phyloP scores from a whole-genome alignment of 2,113 vertebrate genomes.

The Chunga burmeisteri region DNA sequence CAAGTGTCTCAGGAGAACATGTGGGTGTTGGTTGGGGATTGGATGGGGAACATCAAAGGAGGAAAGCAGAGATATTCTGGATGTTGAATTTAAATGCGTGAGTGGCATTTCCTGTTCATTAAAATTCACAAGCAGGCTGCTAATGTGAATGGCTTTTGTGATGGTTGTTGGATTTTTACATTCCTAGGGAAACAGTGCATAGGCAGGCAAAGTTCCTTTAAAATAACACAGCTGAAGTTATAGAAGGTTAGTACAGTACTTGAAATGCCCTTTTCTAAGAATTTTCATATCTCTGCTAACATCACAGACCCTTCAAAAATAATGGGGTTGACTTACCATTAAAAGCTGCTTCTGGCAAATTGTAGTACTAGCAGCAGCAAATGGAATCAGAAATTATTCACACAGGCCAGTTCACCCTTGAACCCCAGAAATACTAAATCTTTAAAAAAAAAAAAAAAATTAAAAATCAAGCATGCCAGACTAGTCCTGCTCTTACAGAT shows the following conservation, averaged over 20 bases:
- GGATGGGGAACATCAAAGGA: constrained; percentile 45
- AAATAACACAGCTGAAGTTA: background rate
- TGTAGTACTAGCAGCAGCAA: background rate
- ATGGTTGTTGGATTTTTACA: constrained; percentile 5
- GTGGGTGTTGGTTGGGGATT: background rate
- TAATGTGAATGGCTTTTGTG: constrained; percentile 50
- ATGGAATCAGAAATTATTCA: background rate
- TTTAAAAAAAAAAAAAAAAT: background rate
- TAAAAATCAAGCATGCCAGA: background rate
- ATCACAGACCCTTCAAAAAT: background rate
- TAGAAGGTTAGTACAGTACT: background rate
- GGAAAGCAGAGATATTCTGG: constrained; percentile 23
- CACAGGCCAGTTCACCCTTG: background rate
- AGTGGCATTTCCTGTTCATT: constrained; percentile 63
- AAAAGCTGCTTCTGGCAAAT: background rate
- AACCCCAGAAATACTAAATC: background rate
- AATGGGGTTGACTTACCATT: background rate
- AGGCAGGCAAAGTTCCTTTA: background rate
- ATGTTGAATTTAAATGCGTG: constrained; percentile 10
- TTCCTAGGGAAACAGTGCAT: background rate
- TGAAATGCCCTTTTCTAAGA: background rate
- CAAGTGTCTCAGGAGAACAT: background rate
- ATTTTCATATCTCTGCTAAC: background rate
- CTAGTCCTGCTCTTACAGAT: background rate
- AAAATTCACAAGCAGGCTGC: constrained; percentile 54